A percentile compares a stretch with the other conserved stretches of the same genome.
Evolutionary conservation across 1,140 invertebrate species (phyloP).

Genomic region (Sycobia sp.): DNA sequence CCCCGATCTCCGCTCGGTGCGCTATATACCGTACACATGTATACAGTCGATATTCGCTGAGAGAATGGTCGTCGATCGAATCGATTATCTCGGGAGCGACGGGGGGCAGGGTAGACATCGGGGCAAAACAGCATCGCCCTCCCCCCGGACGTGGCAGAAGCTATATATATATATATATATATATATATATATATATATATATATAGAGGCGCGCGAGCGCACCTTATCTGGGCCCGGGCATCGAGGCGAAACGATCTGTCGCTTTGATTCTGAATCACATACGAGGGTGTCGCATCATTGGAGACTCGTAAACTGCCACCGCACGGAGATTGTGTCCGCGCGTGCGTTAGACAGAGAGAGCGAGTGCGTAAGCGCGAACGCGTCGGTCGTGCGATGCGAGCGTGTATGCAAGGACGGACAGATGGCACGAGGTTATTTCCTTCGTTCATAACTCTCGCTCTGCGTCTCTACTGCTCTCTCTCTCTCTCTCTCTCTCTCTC

Average conservation of each 20-base stretch:
- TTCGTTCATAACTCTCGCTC: too few relatives aligned
- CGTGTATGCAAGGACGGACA: constrained; percentile 13
- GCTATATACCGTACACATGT: too few relatives aligned
- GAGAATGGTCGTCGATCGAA: not conserved
- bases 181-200: too few relatives aligned
- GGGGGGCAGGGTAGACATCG: too few relatives aligned
- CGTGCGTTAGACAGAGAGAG: too few relatives aligned
- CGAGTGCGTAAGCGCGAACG: too few relatives aligned
- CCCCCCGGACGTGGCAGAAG: too few relatives aligned
- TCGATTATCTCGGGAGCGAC: constrained; percentile 6
- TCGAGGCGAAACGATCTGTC: constrained; percentile 28
- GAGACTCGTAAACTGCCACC: constrained; percentile 30
- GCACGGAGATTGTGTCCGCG: too few relatives aligned
- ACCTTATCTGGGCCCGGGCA: constrained; percentile 16
- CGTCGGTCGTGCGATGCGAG: not conserved
- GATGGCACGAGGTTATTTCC: constrained; percentile 18
- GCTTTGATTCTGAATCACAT: constrained; percentile 10
- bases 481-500: too few relatives aligned
- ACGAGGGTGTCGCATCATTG: constrained; percentile 32
- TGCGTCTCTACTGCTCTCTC: too few relatives aligned
- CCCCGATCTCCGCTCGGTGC: too few relatives aligned
- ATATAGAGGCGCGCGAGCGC: not conserved
- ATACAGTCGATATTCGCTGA: not conserved
- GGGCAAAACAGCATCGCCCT: not conserved
- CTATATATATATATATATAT: too few relatives aligned